Evolutionary conservation across 2,888 invertebrate genomes (phyloP).

Genomic region (Scelioninae gen. 2): DNA sequence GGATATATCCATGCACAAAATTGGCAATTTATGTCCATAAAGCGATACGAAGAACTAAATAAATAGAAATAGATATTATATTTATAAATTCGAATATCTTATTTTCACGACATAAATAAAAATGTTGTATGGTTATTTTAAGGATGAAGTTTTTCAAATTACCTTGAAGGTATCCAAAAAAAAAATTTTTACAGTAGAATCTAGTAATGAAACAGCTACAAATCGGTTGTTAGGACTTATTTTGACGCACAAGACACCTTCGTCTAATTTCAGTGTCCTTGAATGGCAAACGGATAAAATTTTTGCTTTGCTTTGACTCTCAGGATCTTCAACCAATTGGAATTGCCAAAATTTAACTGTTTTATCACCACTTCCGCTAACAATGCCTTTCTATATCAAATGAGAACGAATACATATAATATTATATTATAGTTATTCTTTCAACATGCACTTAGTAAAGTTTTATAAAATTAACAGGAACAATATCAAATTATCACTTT

Average conservation of each 20-base stretch:
- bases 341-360: slow-evolving; percentile 96
- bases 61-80: slow-evolving; percentile 22
- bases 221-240: slow-evolving; percentile 91
- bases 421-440: too few relatives aligned
- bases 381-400: slow-evolving; percentile 85
- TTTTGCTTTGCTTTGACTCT: slow-evolving; percentile 80
- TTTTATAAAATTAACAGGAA: too few relatives aligned
- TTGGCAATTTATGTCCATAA: slow-evolving; percentile 97
- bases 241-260: slow-evolving; percentile 88
- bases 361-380: slow-evolving; percentile 91
- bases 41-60: slow-evolving; percentile 84
- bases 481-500: too few relatives aligned
- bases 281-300: slow-evolving; percentile 87
- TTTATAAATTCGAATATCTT: slow-evolving; percentile 4
- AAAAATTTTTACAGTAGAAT: slow-evolving; percentile 96
- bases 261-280: slow-evolving; percentile 90
- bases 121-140: too few relatives aligned
- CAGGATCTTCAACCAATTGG: slow-evolving; percentile 84
- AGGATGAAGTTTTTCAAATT: too few relatives aligned
- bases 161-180: slow-evolving; percentile 95
- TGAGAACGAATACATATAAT: too few relatives aligned
- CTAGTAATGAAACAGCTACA: slow-evolving; percentile 91
- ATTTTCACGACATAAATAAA: too few relatives aligned
- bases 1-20: slow-evolving; percentile 95
- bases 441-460: too few relatives aligned